phyloP scores from a whole-genome alignment of 2,113 vertebrate species.

The Felis catus region F.catus_Fca126_mat1.0 CM031417.1:127323001-127323500 shows the following conservation, averaged over 20 bases:
- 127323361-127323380: neutral
- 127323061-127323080: constrained; percentile 19
- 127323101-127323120: constrained; percentile 55
- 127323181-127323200: neutral
- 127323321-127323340: neutral
- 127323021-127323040: constrained; percentile 45
- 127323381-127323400: neutral
- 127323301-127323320: neutral
- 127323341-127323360: neutral
- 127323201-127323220: neutral
- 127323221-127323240: neutral
- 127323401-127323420: neutral
- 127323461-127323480: neutral
- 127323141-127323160: constrained; percentile 6
- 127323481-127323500: neutral
- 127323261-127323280: neutral
- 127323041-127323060: constrained; percentile 16
- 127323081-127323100: constrained; percentile 25
- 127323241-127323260: neutral
- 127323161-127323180: neutral
- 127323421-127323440: neutral
- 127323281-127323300: neutral
- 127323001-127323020: constrained; percentile 51
- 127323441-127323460: neutral
- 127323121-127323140: neutral